Base-by-base conservation (phyloP, 2,888 invertebrate species). In the Stratiomys singularior region DNA sequence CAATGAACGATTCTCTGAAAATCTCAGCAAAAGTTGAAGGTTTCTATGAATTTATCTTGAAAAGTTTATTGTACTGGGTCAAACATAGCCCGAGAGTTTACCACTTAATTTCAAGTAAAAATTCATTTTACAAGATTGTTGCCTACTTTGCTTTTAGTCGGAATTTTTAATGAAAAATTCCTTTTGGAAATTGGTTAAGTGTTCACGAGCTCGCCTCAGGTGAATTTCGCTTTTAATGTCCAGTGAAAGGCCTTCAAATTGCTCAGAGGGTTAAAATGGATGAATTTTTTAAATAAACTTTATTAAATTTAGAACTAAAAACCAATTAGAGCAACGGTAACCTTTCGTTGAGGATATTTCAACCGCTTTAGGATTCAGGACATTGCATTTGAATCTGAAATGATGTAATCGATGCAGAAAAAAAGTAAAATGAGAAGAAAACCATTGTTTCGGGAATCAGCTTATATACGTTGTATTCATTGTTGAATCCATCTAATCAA, bases 81-180 rank as follows among this genome's bases (percentile, higher is more conserved):
- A 69, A 69, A 69, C 18, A 25, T 47, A 69, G 23, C 69, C 69
- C 13, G 30, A 25, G 30, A 69, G 47, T 47, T 47, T 69, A 30
- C 47, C 69, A 47, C 69, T 69, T 69, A 69, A 69, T 69, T 69
- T 47, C 46, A 47, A 69, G 25, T 46, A 25, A 46, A 46, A 69
- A 66, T 15, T 69, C 25, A 46, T 69, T 69, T 25, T 46, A 23
- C 44, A 27, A 67, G 21, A n/a, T 46, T 25, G 30, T 46, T 25
- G 30, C n/a, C 69, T 69, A 69, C 69, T 69, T 69, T 30, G 69
- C 46, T n/a, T n/a, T 46, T 47, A 46, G n/a, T 21, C 25, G 25
- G 25, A 69, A 69, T 30, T 46, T 11, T 46, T 47, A 23, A n/a
- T 23, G 11, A 11, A 25, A 69, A 46, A 69, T 25, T 69, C 23